Evolutionary conservation across 2,888 invertebrate species (phyloP).

Genomic region (Nephrotoma flavescens): DNA sequence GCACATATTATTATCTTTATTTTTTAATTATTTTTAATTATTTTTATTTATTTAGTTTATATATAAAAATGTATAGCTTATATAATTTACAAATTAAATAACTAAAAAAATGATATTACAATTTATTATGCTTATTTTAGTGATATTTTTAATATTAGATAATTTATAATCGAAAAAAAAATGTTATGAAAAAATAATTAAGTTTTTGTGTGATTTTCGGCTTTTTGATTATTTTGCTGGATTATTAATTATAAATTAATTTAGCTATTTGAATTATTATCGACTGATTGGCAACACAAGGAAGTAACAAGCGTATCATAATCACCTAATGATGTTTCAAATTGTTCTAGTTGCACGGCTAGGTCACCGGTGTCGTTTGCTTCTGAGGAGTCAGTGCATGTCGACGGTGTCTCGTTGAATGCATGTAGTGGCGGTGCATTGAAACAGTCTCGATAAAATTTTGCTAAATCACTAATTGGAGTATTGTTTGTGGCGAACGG

Average conservation of each 20-base stretch:
- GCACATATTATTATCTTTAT: not conserved
- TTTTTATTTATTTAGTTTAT: not conserved
- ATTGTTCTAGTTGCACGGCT: constrained; percentile 30
- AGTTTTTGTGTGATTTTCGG: not conserved
- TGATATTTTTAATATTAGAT: not conserved
- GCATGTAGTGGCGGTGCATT: constrained; percentile 25
- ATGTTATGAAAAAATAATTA: not conserved
- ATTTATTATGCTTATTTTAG: not conserved
- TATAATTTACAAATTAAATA: not conserved
- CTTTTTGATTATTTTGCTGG: not conserved
- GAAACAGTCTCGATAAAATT: constrained; percentile 32
- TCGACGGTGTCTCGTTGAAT: constrained; percentile 10
- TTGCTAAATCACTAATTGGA: constrained; percentile 31
- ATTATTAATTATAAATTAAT: not conserved
- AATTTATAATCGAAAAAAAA: not conserved
- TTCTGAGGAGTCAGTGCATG: not conserved
- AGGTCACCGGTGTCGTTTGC: constrained; percentile 23
- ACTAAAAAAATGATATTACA: not conserved
- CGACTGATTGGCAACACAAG: constrained; percentile 17
- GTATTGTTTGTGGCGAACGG: constrained; percentile 32
- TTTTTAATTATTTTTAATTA: not conserved
- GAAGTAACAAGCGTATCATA: constrained; percentile 32
- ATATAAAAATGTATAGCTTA: not conserved
- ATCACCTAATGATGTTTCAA: constrained; percentile 31
- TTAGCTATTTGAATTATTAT: constrained; percentile 15